Evolutionary conservation across 2,797 vertebrate species (phyloP), one percentile per base, ranked within the genome.

Genomic region (Tenualosa ilisha): DNA sequence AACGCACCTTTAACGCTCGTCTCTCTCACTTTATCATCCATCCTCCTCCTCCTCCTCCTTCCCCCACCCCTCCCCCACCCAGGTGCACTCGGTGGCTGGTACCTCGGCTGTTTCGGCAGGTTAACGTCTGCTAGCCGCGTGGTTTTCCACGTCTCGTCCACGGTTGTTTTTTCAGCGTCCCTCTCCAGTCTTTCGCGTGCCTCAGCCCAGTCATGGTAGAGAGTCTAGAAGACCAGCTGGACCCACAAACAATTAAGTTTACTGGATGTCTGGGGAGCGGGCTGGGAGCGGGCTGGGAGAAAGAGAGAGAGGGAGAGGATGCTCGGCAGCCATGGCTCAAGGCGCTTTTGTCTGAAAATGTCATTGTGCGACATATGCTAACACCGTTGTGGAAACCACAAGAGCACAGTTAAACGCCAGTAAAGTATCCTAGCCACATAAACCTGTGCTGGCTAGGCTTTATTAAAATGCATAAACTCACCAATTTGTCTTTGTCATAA

Each of bases 261-360:
- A 87, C 72, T 86, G 85, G 82, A 83, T 82, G 84, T 75, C 85
- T 83, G 72, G 85, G 83, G 85, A 82, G 54, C 51, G 81, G 72
- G 51, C 7, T 40, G 20, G 12, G 6, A 37, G 65, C 51, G 81
- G 72, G 51, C 7, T 40, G 20, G 12, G 6, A 37, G 65, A n/a
- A n/a, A 31, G 31, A 79, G 17, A 37, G 84, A 59, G 75, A 49
- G 46, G 46, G 63, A 24, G 54, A 49, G 40, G 65, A 63, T 63
- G 17, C 81, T 68, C 56, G 43, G 46, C 82, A 49, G 31, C 65
- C 63, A 56, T 37, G 43, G 51, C 84, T 83, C 83, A 81, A 22
- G 86, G 61, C 83, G 87, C 82, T 85, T 84, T 87, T 88, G 90
- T 91, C 86, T 89, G 89, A 88, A 86, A 89, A 88, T 88, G 89